Conservation (phyloP, 1,140 invertebrate species). For the Trichogramma pretiosum region DNA sequence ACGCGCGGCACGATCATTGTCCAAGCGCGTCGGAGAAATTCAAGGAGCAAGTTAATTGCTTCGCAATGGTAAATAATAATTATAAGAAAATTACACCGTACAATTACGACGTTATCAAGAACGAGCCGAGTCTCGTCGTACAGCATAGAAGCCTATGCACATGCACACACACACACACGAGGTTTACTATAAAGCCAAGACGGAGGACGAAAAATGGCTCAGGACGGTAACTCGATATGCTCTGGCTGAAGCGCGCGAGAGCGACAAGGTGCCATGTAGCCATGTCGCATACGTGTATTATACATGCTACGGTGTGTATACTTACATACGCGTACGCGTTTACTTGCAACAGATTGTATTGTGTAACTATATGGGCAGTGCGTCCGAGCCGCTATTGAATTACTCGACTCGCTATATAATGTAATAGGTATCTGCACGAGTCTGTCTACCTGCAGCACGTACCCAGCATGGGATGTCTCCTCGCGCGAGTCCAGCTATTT, state of each 20-base stretch:
- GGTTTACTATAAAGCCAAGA: neutral
- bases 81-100: slow-evolving; percentile 5
- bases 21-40: too few relatives aligned
- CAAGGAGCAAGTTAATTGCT: slow-evolving; percentile 2
- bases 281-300: neutral
- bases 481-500: too few relatives aligned
- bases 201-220: neutral
- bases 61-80: slow-evolving; percentile 10
- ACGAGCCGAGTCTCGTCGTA: too few relatives aligned
- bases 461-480: too few relatives aligned
- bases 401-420: too few relatives aligned
- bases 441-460: too few relatives aligned
- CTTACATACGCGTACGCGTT: neutral
- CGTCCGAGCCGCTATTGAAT: slow-evolving; percentile 8
- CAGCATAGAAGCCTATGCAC: too few relatives aligned
- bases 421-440: too few relatives aligned
- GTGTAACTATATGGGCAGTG: neutral
- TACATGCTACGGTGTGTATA: too few relatives aligned
- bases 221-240: slow-evolving; percentile 8
- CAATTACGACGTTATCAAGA: slow-evolving; percentile 8
- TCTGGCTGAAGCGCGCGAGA: too few relatives aligned
- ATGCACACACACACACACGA: neutral
- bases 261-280: too few relatives aligned
- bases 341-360: slow-evolving; percentile 5
- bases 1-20: too few relatives aligned